Conservation (phyloP, 2,113 vertebrate species). For the Columbina picui region DNA sequence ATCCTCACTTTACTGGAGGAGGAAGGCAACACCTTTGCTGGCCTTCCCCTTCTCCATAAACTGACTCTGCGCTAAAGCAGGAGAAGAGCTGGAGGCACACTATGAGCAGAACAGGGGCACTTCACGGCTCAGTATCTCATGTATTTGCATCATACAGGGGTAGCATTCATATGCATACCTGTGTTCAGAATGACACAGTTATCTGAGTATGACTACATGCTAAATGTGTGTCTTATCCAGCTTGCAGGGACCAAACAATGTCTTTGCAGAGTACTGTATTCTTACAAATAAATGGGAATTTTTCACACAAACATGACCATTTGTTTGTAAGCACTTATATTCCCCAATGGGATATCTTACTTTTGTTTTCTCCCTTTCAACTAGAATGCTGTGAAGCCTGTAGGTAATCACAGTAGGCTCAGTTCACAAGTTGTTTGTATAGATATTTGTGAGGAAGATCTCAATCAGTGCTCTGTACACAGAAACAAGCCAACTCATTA, state of each 20-base stretch:
- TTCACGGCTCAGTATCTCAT: neutral
- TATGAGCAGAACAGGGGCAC: neutral
- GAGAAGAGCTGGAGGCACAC: neutral
- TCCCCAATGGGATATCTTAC: neutral
- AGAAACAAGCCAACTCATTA: neutral
- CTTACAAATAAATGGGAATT: neutral
- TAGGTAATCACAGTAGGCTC: neutral
- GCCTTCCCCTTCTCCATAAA: neutral
- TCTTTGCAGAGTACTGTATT: neutral
- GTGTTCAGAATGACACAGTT: neutral
- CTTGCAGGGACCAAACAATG: neutral
- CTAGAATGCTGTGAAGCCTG: neutral
- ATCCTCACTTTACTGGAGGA: neutral
- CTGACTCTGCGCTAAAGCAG: neutral
- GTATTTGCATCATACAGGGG: neutral
- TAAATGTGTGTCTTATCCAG: neutral
- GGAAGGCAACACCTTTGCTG: neutral
- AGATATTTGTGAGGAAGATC: slow-evolving; percentile 36
- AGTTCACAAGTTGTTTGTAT: neutral
- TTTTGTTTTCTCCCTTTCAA: neutral
- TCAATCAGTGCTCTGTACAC: slow-evolving; percentile 33
- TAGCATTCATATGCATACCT: neutral
- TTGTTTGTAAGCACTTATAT: neutral
- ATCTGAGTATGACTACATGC: neutral
- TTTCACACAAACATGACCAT: neutral